Percentiles rank a stretch among this genome's conserved stretches.
Evolutionary conservation across 2,888 invertebrate species (phyloP).

Genomic region (Nemoura dubitans): DNA sequence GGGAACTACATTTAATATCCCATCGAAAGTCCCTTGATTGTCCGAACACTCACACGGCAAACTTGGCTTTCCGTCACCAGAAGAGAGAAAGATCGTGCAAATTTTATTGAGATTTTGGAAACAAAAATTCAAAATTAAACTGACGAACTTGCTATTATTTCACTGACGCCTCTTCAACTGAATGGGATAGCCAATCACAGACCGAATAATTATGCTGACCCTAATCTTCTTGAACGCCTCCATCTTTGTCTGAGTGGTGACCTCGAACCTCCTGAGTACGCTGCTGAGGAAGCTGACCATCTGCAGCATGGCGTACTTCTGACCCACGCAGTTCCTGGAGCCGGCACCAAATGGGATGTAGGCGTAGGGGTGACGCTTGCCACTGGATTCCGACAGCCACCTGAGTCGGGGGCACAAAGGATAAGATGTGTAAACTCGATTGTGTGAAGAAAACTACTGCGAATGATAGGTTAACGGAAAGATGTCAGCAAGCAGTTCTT

Average conservation of each 20-base stretch:
- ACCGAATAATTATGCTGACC: background rate
- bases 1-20: no score
- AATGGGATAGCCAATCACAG: background rate
- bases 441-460: background rate
- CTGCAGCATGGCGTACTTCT: conserved; percentile 31
- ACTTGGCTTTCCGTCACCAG: no score
- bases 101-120: no score
- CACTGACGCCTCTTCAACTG: background rate
- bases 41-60: no score
- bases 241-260: background rate
- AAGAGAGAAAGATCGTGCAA: no score
- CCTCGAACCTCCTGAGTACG: background rate
- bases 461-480: background rate
- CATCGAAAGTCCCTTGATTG: no score
- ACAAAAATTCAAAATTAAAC: no score
- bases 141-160: no score
- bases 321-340: conserved; percentile 21
- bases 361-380: background rate
- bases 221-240: background rate
- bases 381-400: background rate
- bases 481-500: no score
- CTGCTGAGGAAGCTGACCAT: background rate
- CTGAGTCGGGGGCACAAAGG: background rate
- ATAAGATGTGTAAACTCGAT: background rate
- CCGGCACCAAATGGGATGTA: conserved; percentile 21